Evolutionary conservation across 2,888 invertebrate genomes (phyloP).

Genomic region (Plusia festucae): DNA sequence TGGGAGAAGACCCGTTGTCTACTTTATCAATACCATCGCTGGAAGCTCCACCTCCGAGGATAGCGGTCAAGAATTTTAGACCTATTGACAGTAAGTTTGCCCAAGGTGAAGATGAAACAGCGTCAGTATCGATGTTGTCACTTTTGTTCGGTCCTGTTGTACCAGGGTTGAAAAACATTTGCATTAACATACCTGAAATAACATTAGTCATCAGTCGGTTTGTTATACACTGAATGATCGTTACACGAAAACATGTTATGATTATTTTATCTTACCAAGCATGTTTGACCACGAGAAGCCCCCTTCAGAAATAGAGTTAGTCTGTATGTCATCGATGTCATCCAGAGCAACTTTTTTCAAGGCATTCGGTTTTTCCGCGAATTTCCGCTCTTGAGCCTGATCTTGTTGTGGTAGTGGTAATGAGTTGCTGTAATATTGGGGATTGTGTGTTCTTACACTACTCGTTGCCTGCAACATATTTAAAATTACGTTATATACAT

Average conservation of each 20-base stretch:
- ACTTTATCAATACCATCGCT: conserved; percentile 97
- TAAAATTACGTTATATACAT: neutral
- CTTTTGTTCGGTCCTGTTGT: conserved; percentile 94
- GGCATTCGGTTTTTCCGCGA: conserved; percentile 96
- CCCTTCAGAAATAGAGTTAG: conserved; percentile 93
- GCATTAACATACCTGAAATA: conserved; percentile 90
- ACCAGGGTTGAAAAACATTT: conserved; percentile 94
- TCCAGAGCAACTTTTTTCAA: conserved; percentile 96
- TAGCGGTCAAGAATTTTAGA: conserved; percentile 94
- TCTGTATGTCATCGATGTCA: conserved; percentile 94
- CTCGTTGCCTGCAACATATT: conserved; percentile 80
- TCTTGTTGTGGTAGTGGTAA: conserved; percentile 73
- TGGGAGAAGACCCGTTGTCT: conserved; percentile 95
- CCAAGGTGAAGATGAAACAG: conserved; percentile 94
- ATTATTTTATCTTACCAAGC: conserved; percentile 87
- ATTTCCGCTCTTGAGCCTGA: conserved; percentile 92
- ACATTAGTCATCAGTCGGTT: neutral
- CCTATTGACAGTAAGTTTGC: conserved; percentile 96
- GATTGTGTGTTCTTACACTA: conserved; percentile 83
- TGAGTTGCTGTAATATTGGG: conserved; percentile 86
- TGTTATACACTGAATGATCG: neutral
- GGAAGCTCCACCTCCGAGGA: conserved; percentile 93
- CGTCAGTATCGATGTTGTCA: conserved; percentile 92
- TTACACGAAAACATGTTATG: neutral
- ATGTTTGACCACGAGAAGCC: conserved; percentile 97